Evolutionary conservation across 2,888 invertebrate species (phyloP), one percentile per base, ranked within the genome.

Genomic region (Hesperia comma): DNA sequence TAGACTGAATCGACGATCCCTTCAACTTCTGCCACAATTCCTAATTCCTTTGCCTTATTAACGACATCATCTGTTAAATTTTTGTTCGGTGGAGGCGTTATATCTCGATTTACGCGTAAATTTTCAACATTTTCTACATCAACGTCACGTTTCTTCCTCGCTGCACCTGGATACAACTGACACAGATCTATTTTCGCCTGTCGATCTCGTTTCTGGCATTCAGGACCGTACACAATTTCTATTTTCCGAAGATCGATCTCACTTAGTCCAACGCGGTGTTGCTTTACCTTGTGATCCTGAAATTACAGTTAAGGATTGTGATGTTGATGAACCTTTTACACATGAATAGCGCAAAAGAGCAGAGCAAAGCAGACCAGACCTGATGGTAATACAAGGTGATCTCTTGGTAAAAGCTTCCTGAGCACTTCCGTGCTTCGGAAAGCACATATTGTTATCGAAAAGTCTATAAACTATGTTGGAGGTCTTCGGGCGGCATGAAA

Each of bases 151-250:
- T 81, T 83, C 55, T 69, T 77, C 21, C 86, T 80, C 0, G 78
- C 79, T 0, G 82, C 78, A 0, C 81, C 84, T 0, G 90, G 89
- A 67, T 85, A 90, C 0, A 81, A 80, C 60, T 86, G 86, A 62
- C 91, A 91, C 0, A 88, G 70, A n/a, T 88, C 84, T 0, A 87
- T 69, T 69, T 91, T 88, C 46, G 87, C 87, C 4, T 82, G 79
- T 0, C 91, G 75, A 17, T 92, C 90, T 46, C 92, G 72, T 0
- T 73, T 74, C 1, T 71, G 75, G 62, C 92, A 92, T 76, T 90
- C 86, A 0, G 82, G 75, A 0, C 86, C 86, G 70, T 92, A 92
- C 0, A 91, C 78, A 0, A 86, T 68, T 40, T 88, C 82, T 7
- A 92, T 84, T 69, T 88, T 91, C 5, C 79, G 78, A 0, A 90